Percentiles rank a stretch among this genome's conserved stretches.
These are phyloP conservation scores for Lordiphosa fenestrarum DNA, from an alignment of 2,888 invertebrate genomes.

Conservation along the genomic window DNA sequence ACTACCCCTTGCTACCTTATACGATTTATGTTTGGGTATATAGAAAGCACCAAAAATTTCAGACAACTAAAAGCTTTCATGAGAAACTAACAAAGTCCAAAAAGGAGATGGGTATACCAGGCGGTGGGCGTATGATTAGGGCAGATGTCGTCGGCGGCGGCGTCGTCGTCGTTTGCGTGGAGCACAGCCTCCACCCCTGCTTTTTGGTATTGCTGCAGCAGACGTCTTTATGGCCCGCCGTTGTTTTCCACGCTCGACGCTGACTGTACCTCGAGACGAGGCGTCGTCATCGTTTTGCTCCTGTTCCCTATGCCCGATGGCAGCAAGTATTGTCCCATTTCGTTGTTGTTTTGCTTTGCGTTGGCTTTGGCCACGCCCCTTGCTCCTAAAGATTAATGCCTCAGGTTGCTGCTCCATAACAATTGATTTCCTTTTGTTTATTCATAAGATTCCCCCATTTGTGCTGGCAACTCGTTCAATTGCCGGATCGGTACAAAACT, in stretches of 20 bases:
- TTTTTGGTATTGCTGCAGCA: constrained; percentile 48
- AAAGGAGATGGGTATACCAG: constrained; percentile 11
- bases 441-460: constrained; percentile 8
- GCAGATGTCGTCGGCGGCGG: constrained; percentile 58
- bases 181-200: constrained; percentile 1
- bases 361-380: constrained; percentile 44
- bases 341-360: constrained; percentile 16
- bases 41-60: constrained; percentile 60
- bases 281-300: constrained; percentile 26
- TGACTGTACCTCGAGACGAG: constrained; percentile 59
- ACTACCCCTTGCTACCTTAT: neutral
- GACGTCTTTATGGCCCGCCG: constrained; percentile 69
- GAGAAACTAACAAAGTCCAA: constrained; percentile 55
- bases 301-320: constrained; percentile 5
- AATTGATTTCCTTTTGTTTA: constrained; percentile 64
- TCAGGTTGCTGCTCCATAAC: constrained; percentile 44
- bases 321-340: constrained; percentile 47
- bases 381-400: constrained; percentile 58
- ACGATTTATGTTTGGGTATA: constrained; percentile 15
- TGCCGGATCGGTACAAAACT: neutral
- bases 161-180: constrained; percentile 38
- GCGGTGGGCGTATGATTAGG: constrained; percentile 54
- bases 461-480: constrained; percentile 4
- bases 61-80: constrained; percentile 74
- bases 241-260: constrained; percentile 68